A percentile compares a stretch with the other conserved stretches of the same genome.
phyloP scores from a whole-genome alignment of 1,140 invertebrate species.

The Steinernema khuongi region DNA sequence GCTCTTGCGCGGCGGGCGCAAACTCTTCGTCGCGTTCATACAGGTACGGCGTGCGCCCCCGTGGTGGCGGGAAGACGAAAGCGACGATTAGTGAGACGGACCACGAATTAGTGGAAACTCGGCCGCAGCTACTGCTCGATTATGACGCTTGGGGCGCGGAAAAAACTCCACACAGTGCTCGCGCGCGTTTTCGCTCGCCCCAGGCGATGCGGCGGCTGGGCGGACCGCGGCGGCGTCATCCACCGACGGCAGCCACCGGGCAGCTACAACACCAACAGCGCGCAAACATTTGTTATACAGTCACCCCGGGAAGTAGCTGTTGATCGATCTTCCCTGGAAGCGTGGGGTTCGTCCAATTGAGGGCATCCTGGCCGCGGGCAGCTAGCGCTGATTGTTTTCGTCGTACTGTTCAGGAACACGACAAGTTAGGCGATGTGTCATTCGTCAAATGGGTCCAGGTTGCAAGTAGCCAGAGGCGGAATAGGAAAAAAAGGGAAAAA shows the following conservation, averaged over 20 bases:
- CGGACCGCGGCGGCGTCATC: background rate
- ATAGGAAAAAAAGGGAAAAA: too few relatives aligned
- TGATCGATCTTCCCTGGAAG: slow-evolving; percentile 4
- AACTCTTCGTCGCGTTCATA: too few relatives aligned
- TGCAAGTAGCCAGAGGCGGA: too few relatives aligned
- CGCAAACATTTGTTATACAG: slow-evolving; percentile 14
- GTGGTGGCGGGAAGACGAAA: too few relatives aligned
- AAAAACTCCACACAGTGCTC: slow-evolving; percentile 2
- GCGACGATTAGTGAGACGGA: background rate
- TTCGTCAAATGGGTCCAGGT: too few relatives aligned
- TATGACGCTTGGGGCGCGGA: background rate
- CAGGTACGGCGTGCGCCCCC: too few relatives aligned
- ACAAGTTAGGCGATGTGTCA: too few relatives aligned
- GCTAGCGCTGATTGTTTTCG: background rate
- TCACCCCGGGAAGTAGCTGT: background rate
- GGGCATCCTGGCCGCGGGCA: too few relatives aligned
- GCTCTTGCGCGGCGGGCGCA: background rate
- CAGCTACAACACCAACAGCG: too few relatives aligned
- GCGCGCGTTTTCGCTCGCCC: background rate
- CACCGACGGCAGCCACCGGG: background rate
- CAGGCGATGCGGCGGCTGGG: background rate
- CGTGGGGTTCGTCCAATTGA: background rate
- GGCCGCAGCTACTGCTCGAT: background rate
- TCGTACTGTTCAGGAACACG: too few relatives aligned
- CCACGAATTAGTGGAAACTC: too few relatives aligned